These are phyloP conservation scores for Crenuchus spilurus DNA, from an alignment of 2,797 vertebrate genomes.

Conservation along the genomic window DNA sequence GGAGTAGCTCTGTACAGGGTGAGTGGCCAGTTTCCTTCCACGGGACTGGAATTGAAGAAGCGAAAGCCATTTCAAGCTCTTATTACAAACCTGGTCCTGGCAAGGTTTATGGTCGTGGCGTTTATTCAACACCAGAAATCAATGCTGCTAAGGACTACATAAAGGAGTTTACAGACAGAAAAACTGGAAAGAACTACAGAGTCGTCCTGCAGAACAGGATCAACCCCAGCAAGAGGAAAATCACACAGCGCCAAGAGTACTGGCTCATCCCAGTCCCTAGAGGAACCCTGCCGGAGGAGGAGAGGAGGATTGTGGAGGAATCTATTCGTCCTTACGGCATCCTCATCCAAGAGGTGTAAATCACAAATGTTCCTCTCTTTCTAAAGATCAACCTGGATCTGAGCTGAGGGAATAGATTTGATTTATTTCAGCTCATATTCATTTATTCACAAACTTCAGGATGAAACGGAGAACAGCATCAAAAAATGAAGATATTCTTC, in stretches of 20 bases:
- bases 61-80: not conserved
- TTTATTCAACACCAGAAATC: constrained; percentile 56
- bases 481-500: too few relatives aligned
- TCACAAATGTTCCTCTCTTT: too few relatives aligned
- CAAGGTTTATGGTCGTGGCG: constrained; percentile 16
- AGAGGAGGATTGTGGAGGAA: constrained; percentile 58
- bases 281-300: constrained; percentile 12
- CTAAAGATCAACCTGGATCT: too few relatives aligned
- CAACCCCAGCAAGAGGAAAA: constrained; percentile 1
- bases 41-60: constrained; percentile 16
- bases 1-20: not conserved
- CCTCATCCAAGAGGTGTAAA: constrained; percentile 58
- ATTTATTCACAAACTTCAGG: too few relatives aligned
- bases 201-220: constrained; percentile 49
- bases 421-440: too few relatives aligned
- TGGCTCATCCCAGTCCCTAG: constrained; percentile 69
- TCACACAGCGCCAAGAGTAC: not conserved
- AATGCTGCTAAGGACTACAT: not conserved
- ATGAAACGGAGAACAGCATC: too few relatives aligned
- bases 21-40: constrained; percentile 53
- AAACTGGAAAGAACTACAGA: constrained; percentile 34
- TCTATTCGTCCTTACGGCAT: constrained; percentile 71
- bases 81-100: not conserved
- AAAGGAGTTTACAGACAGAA: constrained; percentile 40
- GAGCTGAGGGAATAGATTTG: too few relatives aligned